Evolutionary conservation across 2,113 vertebrate species (phyloP), one percentile per base, ranked within the genome.

Genomic region (Pachyramphus minor): DNA sequence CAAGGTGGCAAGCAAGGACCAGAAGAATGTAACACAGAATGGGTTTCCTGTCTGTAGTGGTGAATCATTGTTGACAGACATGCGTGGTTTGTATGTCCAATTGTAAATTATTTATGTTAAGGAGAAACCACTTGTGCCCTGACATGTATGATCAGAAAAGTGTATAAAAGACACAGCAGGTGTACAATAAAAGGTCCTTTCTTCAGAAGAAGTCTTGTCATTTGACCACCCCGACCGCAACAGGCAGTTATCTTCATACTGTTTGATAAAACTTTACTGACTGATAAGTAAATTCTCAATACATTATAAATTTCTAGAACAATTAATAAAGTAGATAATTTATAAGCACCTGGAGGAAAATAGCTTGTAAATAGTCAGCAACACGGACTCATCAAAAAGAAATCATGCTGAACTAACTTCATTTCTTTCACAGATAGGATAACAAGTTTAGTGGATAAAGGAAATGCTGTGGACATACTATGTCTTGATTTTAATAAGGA

Each of bases 391-490:
- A 96, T 97, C 86, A 94, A 91, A 96, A 97, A 16, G 68, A 96
- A 96, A 97, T 95, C 80, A 91, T 96, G 94, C 87, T 95, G 95
- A 97, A 97, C 95, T 95, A 97, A 97, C 88, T n/a, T 91, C 5
- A 96, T 96, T 97, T 96, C 84, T 94, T 93, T 82, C 66, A 79
- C 28, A 93, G 80, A 84, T 89, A 94, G 53, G 84, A 90, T 96
- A 96, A 97, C 89, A 96, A 93, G 88, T 90, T 94, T 88, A 90
- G 78, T 62, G 86, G 68, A 91, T 89, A 96, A 95, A 95, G 49
- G 60, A 94, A 85, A 94, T 84, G 15, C 80, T 85, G 53, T 69
- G 85, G 91, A 94, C 77, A 80, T 80, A 89, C 37, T 53, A 55
- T 2, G 2, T 53, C 87, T 84, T 95, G 84, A 88, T 95, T 95